Conservation (phyloP, 2,113 vertebrate genomes). For the Pteruthius melanotis region DNA sequence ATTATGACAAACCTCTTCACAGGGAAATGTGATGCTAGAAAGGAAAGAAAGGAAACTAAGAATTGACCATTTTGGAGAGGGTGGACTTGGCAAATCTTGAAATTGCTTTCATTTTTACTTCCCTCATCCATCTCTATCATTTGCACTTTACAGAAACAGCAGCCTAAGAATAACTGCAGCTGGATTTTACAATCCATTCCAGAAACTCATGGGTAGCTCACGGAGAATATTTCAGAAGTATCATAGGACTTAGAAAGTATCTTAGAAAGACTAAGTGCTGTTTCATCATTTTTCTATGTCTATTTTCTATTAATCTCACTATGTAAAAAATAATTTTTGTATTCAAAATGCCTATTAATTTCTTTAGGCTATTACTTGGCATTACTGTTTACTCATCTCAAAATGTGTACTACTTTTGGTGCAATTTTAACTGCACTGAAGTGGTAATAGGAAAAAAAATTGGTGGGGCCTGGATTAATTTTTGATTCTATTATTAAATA, state of each 20-base stretch:
- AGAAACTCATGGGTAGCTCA: background rate
- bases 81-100: background rate
- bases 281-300: background rate
- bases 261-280: background rate
- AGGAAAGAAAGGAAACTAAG: background rate
- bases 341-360: background rate
- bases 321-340: background rate
- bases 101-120: background rate
- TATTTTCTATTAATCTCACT: background rate
- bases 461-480: background rate
- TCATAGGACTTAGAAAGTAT: background rate
- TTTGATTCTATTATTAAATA: background rate
- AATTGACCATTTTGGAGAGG: background rate
- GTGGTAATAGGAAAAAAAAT: background rate
- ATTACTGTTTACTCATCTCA: background rate
- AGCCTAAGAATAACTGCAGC: background rate
- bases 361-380: background rate
- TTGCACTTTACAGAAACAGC: background rate
- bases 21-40: background rate
- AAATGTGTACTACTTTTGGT: background rate
- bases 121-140: background rate
- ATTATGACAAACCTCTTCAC: background rate
- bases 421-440: background rate
- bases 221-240: background rate
- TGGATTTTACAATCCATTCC: background rate